A percentile compares a stretch with the other conserved stretches of the same genome.
phyloP scores from a whole-genome alignment of 2,113 vertebrate species.

The Bujurquina vittata region DNA sequence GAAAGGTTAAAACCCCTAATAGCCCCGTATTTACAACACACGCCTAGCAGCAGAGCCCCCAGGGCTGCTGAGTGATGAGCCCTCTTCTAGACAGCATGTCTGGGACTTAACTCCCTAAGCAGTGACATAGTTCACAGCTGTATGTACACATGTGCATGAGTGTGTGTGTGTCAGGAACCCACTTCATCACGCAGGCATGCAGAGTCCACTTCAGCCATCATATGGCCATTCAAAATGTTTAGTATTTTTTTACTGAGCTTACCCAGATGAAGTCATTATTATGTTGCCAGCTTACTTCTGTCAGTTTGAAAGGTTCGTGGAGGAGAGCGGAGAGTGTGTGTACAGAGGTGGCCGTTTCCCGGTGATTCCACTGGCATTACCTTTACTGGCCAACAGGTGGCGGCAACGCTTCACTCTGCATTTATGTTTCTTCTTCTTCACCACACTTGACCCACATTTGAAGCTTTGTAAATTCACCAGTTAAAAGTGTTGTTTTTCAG shows the following conservation, averaged over 20 bases:
- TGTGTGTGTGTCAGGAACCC: constrained; percentile 10
- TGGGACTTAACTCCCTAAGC: constrained; percentile 52
- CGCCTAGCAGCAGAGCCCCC: constrained; percentile 1
- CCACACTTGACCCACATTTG: constrained; percentile 2
- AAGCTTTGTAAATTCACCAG: not conserved
- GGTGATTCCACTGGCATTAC: not conserved
- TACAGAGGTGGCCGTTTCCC: not conserved
- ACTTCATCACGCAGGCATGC: constrained; percentile 6
- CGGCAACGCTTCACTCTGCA: constrained; percentile 21
- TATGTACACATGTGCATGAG: not conserved
- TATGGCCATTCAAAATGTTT: not conserved
- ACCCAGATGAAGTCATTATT: constrained; percentile 7
- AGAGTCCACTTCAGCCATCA: not conserved
- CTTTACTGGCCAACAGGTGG: constrained; percentile 54
- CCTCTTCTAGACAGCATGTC: constrained; percentile 59
- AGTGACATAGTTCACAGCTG: constrained; percentile 46
- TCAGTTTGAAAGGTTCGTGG: not conserved
- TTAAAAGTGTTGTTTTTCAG: not conserved
- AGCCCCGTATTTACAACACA: constrained; percentile 33
- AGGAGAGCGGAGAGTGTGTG: not conserved
- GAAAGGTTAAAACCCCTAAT: constrained; percentile 1
- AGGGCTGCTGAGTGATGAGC: constrained; percentile 51
- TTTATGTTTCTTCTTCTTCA: not conserved
- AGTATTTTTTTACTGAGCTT: constrained; percentile 9
- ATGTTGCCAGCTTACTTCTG: not conserved